Evolutionary conservation across 2,797 vertebrate species (phyloP).

Genomic region (Phaenicophaeus curvirostris): DNA sequence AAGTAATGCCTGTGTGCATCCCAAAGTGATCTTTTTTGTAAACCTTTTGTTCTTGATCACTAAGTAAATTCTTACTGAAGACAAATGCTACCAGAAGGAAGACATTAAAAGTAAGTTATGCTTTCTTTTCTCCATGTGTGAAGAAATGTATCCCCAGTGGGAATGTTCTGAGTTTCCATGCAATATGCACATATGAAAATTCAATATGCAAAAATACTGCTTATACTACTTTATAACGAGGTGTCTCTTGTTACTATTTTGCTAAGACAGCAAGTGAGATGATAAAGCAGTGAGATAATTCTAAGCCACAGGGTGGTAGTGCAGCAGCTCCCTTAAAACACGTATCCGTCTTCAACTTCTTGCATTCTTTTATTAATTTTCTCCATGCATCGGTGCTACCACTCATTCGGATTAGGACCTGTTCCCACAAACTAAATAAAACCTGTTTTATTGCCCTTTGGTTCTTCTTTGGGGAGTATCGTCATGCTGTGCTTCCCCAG

Average conservation of each 20-base stretch:
- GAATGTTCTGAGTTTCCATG: neutral
- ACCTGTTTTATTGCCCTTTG: neutral
- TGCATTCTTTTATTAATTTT: neutral
- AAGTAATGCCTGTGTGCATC: neutral
- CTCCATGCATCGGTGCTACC: neutral
- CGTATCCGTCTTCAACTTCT: neutral
- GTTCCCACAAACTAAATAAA: neutral
- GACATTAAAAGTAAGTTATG: neutral
- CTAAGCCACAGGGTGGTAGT: neutral
- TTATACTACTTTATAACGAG: neutral
- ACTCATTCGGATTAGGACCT: neutral
- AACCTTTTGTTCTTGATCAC: neutral
- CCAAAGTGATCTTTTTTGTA: neutral
- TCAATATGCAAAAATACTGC: neutral
- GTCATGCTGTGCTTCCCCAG: neutral
- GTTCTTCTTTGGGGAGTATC: neutral
- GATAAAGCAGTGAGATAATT: neutral
- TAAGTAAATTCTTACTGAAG: neutral
- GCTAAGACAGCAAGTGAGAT: neutral
- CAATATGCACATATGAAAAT: neutral
- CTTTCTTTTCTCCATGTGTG: neutral
- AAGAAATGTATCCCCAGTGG: neutral
- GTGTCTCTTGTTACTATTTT: neutral
- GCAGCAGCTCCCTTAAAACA: neutral
- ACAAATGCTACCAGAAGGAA: neutral